These are phyloP conservation scores for Piprites chloris DNA, from an alignment of 2,113 vertebrate species.

Conservation along the genomic window DNA sequence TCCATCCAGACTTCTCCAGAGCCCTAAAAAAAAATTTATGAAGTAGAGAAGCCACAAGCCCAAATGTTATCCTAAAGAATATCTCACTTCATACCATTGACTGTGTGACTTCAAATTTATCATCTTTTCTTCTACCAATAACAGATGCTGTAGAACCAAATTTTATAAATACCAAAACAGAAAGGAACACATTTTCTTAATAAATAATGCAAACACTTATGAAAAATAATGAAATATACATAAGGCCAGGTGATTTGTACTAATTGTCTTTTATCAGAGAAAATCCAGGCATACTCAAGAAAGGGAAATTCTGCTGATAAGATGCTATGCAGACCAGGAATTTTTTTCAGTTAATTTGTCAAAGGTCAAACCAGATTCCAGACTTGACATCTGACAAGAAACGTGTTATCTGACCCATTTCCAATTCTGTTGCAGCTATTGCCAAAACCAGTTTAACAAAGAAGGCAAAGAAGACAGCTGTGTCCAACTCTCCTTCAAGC, in stretches of 20 bases:
- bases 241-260: background rate
- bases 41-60: background rate
- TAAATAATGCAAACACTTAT: background rate
- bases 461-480: background rate
- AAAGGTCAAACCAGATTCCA: background rate
- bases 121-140: slow-evolving; percentile 20
- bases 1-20: slow-evolving; percentile 1
- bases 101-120: slow-evolving; percentile 37
- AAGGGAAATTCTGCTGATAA: background rate
- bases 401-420: background rate
- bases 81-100: background rate
- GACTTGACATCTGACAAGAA: background rate
- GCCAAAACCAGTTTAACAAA: slow-evolving; percentile 17
- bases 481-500: slow-evolving; percentile 26
- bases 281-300: background rate
- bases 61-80: background rate
- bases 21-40: background rate
- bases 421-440: background rate
- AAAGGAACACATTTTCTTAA: background rate
- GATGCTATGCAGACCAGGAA: background rate
- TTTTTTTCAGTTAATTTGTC: background rate
- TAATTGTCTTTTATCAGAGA: background rate
- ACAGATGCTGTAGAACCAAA: background rate
- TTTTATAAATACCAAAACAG: background rate
- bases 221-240: background rate